Conservation (phyloP, 2,888 invertebrate species). For the Strigamia transsilvanica region DNA sequence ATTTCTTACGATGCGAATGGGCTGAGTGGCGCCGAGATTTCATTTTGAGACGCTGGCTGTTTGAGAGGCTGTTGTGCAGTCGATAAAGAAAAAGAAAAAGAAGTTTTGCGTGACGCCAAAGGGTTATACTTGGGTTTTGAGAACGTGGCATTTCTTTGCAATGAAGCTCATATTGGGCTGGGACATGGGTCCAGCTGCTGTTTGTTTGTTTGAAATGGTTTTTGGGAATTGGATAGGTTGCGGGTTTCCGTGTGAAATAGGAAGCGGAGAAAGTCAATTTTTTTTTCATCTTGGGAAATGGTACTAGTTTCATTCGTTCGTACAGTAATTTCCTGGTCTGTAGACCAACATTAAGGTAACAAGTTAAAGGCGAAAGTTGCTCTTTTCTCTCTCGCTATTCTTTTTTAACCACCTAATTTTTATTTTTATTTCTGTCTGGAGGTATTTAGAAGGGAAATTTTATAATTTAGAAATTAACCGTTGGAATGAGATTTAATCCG, state of each 20-base stretch:
- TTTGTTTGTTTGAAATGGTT: slow-evolving; percentile 43
- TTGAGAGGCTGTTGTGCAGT: slow-evolving; percentile 33
- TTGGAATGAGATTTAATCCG: background rate
- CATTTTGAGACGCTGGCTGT: slow-evolving; percentile 50
- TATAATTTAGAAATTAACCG: background rate
- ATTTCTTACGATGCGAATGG: slow-evolving; percentile 54
- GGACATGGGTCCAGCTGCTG: slow-evolving; percentile 42
- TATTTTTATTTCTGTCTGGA: too few species aligned
- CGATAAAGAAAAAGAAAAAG: slow-evolving; percentile 31
- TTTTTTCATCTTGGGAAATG: slow-evolving; percentile 7
- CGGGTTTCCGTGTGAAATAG: slow-evolving; percentile 24
- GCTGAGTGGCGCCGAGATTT: slow-evolving; percentile 52
- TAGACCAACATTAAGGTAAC: slow-evolving; percentile 3
- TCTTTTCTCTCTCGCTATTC: background rate
- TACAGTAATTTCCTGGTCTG: slow-evolving; percentile 38
- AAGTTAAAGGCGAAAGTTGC: slow-evolving; percentile 2
- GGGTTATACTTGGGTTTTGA: slow-evolving; percentile 6
- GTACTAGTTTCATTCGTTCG: slow-evolving; percentile 7
- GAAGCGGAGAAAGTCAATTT: slow-evolving; percentile 18
- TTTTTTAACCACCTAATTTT: background rate
- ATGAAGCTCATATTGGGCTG: slow-evolving; percentile 24
- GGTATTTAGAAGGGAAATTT: too few species aligned
- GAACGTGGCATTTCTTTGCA: background rate
- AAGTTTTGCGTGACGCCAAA: slow-evolving; percentile 23
- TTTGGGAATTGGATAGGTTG: slow-evolving; percentile 42